These are phyloP conservation scores for Tiaroga cobitis DNA, from an alignment of 2,797 vertebrate genomes.

Conservation along the genomic window DNA sequence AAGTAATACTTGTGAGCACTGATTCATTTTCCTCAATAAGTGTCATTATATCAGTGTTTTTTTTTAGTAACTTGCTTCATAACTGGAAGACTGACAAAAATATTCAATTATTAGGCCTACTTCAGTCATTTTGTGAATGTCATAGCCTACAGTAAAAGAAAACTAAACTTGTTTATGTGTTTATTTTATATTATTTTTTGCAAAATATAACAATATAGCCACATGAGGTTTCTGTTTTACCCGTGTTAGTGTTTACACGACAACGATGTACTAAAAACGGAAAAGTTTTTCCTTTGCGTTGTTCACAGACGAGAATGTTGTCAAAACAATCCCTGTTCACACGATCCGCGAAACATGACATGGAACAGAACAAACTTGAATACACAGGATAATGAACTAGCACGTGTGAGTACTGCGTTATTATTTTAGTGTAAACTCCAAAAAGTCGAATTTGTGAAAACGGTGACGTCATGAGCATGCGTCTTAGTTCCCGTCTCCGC, in stretches of 20 bases:
- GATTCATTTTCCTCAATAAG: not conserved
- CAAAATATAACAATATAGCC: not conserved
- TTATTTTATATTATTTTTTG: not conserved
- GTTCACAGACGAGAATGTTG: too few relatives aligned
- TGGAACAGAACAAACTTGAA: too few relatives aligned
- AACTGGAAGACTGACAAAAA: not conserved
- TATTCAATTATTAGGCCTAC: not conserved
- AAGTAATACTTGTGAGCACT: not conserved
- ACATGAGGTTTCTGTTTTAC: not conserved
- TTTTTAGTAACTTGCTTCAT: not conserved
- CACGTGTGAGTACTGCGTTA: too few relatives aligned
- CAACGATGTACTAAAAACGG: too few relatives aligned
- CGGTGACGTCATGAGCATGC: too few relatives aligned
- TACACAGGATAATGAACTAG: too few relatives aligned
- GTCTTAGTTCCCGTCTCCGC: too few relatives aligned
- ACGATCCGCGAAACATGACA: too few relatives aligned
- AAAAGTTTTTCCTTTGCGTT: too few relatives aligned
- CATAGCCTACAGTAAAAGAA: not conserved
- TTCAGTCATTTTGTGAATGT: not conserved
- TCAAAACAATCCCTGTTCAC: too few relatives aligned
- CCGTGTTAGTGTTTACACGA: not conserved
- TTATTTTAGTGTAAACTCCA: too few relatives aligned
- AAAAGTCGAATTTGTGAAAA: too few relatives aligned
- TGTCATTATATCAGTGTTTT: not conserved
- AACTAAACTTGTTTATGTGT: not conserved